Evolutionary conservation across 2,888 invertebrate species (phyloP).

Genomic region (Heliconius ismenius): DNA sequence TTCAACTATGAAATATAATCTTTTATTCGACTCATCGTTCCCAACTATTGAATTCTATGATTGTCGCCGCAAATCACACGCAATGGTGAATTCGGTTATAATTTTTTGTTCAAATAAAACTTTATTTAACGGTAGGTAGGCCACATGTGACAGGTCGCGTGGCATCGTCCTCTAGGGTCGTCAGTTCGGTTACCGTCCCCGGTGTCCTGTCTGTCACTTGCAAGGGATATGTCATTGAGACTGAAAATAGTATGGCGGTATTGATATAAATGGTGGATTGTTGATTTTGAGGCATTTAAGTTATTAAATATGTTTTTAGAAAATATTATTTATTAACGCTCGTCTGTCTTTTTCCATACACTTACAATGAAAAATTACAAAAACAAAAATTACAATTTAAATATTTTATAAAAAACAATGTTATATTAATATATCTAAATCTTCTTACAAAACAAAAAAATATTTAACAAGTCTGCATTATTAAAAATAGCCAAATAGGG

Average conservation of each 20-base stretch:
- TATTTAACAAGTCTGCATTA: background rate
- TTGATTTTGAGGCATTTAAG: background rate
- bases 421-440: too few relatives aligned
- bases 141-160: constrained; percentile 47
- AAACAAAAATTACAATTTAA: too few relatives aligned
- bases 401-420: too few relatives aligned
- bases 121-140: constrained; percentile 34
- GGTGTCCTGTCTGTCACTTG: constrained; percentile 38
- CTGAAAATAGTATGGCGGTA: constrained; percentile 8
- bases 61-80: constrained; percentile 14
- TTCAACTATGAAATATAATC: background rate
- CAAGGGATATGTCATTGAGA: constrained; percentile 32
- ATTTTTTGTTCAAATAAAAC: constrained; percentile 34
- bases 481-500: background rate
- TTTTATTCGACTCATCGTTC: background rate
- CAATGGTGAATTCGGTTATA: constrained; percentile 18
- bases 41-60: background rate
- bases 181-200: constrained; percentile 44
- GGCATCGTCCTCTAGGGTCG: constrained; percentile 51
- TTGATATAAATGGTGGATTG: background rate
- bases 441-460: background rate
- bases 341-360: too few relatives aligned
- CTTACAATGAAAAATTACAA: too few relatives aligned
- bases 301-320: background rate
- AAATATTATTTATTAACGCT: too few relatives aligned